These are phyloP conservation scores for Spizaetus ornatus DNA, from an alignment of 2,113 vertebrate genomes.

Conservation along the genomic window DNA sequence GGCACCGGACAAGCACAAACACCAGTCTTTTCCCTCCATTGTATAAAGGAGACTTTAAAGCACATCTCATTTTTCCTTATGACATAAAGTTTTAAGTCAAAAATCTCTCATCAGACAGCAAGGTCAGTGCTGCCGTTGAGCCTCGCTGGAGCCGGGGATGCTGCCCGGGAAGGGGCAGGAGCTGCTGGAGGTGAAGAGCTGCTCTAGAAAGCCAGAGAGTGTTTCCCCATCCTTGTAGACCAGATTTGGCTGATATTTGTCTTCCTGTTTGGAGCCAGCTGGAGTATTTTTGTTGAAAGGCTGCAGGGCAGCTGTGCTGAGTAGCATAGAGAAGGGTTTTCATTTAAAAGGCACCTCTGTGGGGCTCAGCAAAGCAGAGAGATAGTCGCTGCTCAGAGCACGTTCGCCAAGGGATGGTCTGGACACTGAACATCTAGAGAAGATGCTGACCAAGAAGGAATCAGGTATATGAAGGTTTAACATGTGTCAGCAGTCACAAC, in stretches of 20 bases:
- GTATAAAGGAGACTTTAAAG: background rate
- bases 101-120: accelerated
- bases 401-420: accelerated
- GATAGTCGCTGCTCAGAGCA: background rate
- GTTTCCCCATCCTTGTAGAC: background rate
- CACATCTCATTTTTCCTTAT: background rate
- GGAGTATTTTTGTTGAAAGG: background rate
- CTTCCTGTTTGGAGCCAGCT: background rate
- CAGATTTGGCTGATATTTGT: background rate
- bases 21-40: accelerated
- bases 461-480: background rate
- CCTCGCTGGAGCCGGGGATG: accelerated
- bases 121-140: accelerated
- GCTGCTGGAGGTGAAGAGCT: accelerated
- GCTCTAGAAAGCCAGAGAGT: background rate
- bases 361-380: background rate
- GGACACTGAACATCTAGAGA: background rate
- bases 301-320: background rate
- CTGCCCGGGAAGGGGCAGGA: background rate
- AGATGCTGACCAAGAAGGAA: background rate
- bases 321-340: background rate
- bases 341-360: background rate
- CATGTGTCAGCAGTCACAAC: background rate
- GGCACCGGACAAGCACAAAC: background rate
- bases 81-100: background rate